Evolutionary conservation across 2,888 invertebrate genomes (phyloP).

Genomic region (Automeris io): DNA sequence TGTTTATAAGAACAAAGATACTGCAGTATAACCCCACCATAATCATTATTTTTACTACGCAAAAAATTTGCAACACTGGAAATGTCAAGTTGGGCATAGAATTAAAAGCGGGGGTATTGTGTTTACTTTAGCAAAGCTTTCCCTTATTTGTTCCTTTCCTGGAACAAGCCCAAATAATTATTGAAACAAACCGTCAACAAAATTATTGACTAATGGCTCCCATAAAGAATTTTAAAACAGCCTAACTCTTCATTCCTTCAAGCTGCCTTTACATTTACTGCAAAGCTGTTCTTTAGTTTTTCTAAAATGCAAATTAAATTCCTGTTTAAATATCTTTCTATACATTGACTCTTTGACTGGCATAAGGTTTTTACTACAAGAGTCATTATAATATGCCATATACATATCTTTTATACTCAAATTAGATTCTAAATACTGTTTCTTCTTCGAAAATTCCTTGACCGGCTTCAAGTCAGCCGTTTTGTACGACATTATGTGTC

Average conservation of each 20-base stretch:
- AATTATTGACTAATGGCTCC: too few species aligned
- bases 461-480: conserved; percentile 53
- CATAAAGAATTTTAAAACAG: neutral
- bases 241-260: conserved; percentile 44
- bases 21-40: too few species aligned
- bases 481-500: conserved; percentile 51
- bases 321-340: conserved; percentile 60
- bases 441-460: conserved; percentile 51
- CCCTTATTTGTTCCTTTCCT: too few species aligned
- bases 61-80: too few species aligned
- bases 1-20: too few species aligned
- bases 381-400: conserved; percentile 49
- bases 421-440: conserved; percentile 48
- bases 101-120: too few species aligned
- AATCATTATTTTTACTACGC: too few species aligned
- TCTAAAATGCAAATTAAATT: conserved; percentile 59
- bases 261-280: conserved; percentile 52
- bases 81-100: too few species aligned
- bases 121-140: too few species aligned
- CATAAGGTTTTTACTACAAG: conserved; percentile 36
- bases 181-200: too few species aligned
- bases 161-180: too few species aligned
- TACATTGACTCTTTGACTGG: conserved; percentile 67
- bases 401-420: conserved; percentile 62
- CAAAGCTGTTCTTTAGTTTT: conserved; percentile 46